Conservation (phyloP, 2,797 vertebrate genomes). For the Benthosema pterotum region DNA sequence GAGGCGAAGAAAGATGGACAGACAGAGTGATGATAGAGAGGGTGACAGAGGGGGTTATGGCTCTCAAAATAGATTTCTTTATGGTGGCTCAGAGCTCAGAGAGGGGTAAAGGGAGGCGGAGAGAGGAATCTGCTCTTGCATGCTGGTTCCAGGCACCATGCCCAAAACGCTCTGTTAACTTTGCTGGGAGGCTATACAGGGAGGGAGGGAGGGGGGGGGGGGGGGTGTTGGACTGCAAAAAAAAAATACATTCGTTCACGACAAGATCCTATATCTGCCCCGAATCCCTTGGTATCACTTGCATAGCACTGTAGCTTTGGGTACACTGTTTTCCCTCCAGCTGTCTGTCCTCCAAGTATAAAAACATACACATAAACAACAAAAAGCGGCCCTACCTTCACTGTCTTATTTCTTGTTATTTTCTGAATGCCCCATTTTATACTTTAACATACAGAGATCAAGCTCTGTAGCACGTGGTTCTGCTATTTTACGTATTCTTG, state of each 20-base stretch:
- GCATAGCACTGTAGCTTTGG: conserved; percentile 14
- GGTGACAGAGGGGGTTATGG: conserved; percentile 54
- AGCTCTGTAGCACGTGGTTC: too few species aligned
- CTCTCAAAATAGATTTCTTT: conserved; percentile 73
- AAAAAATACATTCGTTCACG: conserved; percentile 31
- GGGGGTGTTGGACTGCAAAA: conserved; percentile 9
- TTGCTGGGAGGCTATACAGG: conserved; percentile 36
- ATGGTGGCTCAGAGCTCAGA: conserved; percentile 44
- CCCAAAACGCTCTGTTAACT: conserved; percentile 51
- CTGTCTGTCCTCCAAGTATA: conserved; percentile 35
- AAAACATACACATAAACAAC: conserved; percentile 33
- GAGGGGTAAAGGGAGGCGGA: conserved; percentile 36
- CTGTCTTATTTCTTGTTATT: not conserved
- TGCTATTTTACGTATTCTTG: too few species aligned
- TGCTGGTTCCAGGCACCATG: conserved; percentile 48
- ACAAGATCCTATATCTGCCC: not conserved
- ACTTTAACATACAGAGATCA: too few species aligned
- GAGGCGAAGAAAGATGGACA: conserved; percentile 32
- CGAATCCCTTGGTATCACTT: not conserved
- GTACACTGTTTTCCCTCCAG: conserved; percentile 24
- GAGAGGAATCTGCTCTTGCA: conserved; percentile 48
- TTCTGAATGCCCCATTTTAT: not conserved
- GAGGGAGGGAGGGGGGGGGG: not conserved
- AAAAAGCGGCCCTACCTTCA: conserved; percentile 28
- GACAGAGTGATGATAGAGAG: conserved; percentile 46